Evolutionary conservation across 2,888 invertebrate species (phyloP).

Genomic region (Philereme transversata): DNA sequence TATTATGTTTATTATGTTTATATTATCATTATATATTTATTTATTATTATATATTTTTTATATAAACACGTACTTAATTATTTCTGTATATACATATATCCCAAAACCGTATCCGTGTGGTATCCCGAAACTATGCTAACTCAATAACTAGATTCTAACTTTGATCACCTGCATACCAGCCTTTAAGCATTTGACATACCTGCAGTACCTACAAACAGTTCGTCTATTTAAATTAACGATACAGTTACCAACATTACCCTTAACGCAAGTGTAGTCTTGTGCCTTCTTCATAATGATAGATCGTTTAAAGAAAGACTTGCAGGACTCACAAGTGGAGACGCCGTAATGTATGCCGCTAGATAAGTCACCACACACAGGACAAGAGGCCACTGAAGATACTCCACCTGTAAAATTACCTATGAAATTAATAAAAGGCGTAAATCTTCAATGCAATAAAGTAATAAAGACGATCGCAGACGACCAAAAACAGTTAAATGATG

Average conservation of each 20-base stretch:
- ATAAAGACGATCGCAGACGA: no score
- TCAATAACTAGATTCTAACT: conserved; percentile 1
- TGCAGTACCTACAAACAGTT: conserved; percentile 55
- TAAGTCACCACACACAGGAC: conserved; percentile 53
- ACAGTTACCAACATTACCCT: conserved; percentile 35
- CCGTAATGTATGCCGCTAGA: conserved; percentile 58
- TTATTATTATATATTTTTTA: no score
- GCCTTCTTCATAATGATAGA: conserved; percentile 50
- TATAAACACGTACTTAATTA: no score
- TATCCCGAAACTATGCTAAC: no score
- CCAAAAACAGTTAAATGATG: no score
- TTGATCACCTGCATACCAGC: conserved; percentile 50
- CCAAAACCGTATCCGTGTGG: no score
- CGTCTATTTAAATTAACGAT: conserved; percentile 47
- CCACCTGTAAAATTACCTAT: background rate
- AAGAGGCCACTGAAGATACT: conserved; percentile 23
- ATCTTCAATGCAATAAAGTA: no score
- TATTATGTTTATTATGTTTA: no score
- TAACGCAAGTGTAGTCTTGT: conserved; percentile 48
- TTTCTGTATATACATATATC: no score
- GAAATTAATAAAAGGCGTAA: background rate
- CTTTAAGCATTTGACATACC: conserved; percentile 51
- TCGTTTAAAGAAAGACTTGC: conserved; percentile 60
- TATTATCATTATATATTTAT: no score
- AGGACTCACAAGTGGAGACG: conserved; percentile 55